phyloP scores from a whole-genome alignment of 2,797 vertebrate genomes.

The Lepilemur ruficaudatus region DNA sequence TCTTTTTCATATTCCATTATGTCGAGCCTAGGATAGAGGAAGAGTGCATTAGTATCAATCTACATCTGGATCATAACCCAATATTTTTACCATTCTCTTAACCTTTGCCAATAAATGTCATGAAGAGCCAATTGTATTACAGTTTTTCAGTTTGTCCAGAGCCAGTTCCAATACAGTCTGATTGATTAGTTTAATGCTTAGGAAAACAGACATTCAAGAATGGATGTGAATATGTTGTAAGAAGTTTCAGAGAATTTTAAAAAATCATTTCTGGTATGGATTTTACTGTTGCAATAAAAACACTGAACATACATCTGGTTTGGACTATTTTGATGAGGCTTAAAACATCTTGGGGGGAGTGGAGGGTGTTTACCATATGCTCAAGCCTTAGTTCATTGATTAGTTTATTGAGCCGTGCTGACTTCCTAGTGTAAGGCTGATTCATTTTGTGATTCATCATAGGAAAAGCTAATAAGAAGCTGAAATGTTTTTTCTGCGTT shows the following conservation, averaged over 20 bases:
- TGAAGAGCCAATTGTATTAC: background rate
- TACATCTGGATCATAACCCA: background rate
- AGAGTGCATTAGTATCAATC: background rate
- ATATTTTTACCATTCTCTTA: background rate
- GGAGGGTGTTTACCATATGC: slow-evolving; percentile 51
- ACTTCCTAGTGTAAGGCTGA: slow-evolving; percentile 58
- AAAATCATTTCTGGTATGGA: background rate
- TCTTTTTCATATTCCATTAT: background rate
- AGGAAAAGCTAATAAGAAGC: slow-evolving; percentile 60
- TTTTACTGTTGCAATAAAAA: slow-evolving; percentile 30
- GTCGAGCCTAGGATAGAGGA: background rate
- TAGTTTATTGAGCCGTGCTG: slow-evolving; percentile 63
- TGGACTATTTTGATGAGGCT: slow-evolving; percentile 49
- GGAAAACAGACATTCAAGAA: background rate
- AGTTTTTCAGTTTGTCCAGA: background rate
- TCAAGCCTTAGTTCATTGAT: slow-evolving; percentile 66
- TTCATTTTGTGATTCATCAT: slow-evolving; percentile 66
- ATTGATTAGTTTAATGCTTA: background rate
- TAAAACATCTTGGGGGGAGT: slow-evolving; percentile 58
- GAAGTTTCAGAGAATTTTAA: background rate
- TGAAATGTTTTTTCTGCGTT: slow-evolving; percentile 24
- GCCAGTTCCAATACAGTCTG: background rate
- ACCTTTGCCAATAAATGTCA: background rate
- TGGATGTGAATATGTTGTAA: background rate
- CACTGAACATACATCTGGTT: slow-evolving; percentile 20